phyloP scores from a whole-genome alignment of 2,888 invertebrate species.

The Caenorhabditis japonica region DNA sequence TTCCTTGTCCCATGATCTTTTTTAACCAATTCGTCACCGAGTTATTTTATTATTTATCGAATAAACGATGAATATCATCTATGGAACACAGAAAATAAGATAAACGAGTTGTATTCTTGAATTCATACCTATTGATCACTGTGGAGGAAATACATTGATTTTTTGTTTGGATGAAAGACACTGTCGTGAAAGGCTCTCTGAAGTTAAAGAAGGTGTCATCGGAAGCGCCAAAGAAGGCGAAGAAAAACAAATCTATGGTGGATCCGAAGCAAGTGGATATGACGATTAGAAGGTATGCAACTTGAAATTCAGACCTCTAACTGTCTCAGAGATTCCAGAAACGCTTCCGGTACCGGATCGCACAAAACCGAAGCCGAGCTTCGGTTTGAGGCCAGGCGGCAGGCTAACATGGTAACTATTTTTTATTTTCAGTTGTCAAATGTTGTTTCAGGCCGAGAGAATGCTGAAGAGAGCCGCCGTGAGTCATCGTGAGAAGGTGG shows the following conservation, averaged over 20 bases:
- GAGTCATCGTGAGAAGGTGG: conserved; percentile 74
- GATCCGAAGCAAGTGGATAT: conserved; percentile 60
- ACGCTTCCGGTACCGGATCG: conserved; percentile 30
- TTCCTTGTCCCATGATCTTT: conserved; percentile 33
- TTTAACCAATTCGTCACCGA: conserved; percentile 10
- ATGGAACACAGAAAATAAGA: neutral
- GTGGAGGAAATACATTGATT: no score
- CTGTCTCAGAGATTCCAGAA: conserved; percentile 43
- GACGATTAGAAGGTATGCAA: conserved; percentile 49
- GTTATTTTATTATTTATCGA: conserved; percentile 16
- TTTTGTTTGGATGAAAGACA: conserved; percentile 44
- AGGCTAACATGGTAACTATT: conserved; percentile 67
- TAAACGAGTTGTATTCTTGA: no score
- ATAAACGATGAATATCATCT: conserved; percentile 23
- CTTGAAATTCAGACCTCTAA: neutral
- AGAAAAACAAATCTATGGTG: conserved; percentile 62
- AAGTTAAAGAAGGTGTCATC: conserved; percentile 65
- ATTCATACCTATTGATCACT: no score
- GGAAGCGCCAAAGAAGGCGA: conserved; percentile 48
- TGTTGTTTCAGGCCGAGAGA: conserved; percentile 65
- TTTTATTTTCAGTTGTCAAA: no score
- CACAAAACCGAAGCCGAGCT: conserved; percentile 74
- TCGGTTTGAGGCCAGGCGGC: conserved; percentile 72
- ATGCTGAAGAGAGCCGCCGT: conserved; percentile 72
- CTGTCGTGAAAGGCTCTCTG: conserved; percentile 64